Evolutionary conservation across 1,140 invertebrate genomes (phyloP), one percentile per base, ranked within the genome.

Genomic region (Drosophila simulans): DNA sequence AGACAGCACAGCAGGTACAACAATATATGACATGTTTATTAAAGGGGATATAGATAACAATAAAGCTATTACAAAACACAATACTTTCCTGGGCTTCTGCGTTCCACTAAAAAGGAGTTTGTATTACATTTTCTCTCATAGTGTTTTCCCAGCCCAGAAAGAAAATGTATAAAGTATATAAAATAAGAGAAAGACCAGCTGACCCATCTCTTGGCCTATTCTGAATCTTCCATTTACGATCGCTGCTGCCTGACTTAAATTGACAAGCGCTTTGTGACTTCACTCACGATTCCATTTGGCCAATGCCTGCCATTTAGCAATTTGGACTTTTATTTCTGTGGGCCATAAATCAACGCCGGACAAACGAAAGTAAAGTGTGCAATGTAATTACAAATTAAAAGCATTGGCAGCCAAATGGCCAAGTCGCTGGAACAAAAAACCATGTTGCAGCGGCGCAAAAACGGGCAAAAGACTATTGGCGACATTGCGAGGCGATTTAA

Each of bases 371-470:
- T 86, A 86, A 86, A 86, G 80, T 71, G 71, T 68, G 74, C 82
- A 78, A 83, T 59, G 76, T 88, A 86, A 86, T 86, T 86, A 86
- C 83, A 86, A 86, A 86, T 83, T 86, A 83, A 83, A 88, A 66
- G 58, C 75, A 68, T 31, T 31, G 69, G 51, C 46, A 53, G 65
- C 42, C 43, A 62, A 46, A 51, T 69, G 64, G 65, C 40, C 34
- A 45, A 64, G 56, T 17, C 7, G 20, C n/a, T 59, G 27, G 15
- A 43, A 37, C 39, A 39, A 54, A 22, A 49, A 45, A 62, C 72
- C 54, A 40, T 54, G 51, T 52, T 35, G 31, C 48, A 34, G 48
- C 48, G 27, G 10, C n/a, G n/a, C 49, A 35, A 17, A 59, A 62
- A 37, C 42, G 20, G 42, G 34, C 25, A 53, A 80, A 12, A 71